phyloP scores from a whole-genome alignment of 1,140 invertebrate species.

The Ganaspis sp. region DNA sequence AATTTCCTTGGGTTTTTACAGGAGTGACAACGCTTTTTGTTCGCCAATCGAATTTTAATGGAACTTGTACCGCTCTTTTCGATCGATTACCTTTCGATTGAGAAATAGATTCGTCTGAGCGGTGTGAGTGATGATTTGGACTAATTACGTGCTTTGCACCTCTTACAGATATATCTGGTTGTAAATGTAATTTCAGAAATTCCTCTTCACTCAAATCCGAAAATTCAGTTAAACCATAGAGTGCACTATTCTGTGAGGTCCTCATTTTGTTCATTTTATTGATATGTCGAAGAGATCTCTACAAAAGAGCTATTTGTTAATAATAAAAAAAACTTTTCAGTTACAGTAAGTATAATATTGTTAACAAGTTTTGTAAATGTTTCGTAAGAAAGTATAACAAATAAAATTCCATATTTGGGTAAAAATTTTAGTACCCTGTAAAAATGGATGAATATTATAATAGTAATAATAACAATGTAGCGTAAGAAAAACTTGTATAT shows the following conservation, averaged over 20 bases:
- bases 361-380: too few species aligned
- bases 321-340: neutral
- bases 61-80: constrained; percentile 55
- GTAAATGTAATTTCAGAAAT: constrained; percentile 79
- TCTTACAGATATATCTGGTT: constrained; percentile 58
- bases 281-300: constrained; percentile 81
- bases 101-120: neutral
- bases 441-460: too few species aligned
- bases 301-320: constrained; percentile 37
- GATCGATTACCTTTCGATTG: constrained; percentile 38
- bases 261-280: constrained; percentile 79
- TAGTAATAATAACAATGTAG: too few species aligned
- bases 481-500: too few species aligned
- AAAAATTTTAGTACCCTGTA: too few species aligned
- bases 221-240: constrained; percentile 84
- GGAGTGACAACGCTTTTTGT: constrained; percentile 82
- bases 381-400: too few species aligned
- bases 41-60: constrained; percentile 78
- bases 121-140: constrained; percentile 57
- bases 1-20: constrained; percentile 85
- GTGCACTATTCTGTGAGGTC: constrained; percentile 77
- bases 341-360: too few species aligned
- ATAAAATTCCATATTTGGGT: too few species aligned
- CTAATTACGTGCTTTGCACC: constrained; percentile 60
- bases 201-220: constrained; percentile 86